phyloP scores from a whole-genome alignment of 2,797 vertebrate genomes.

The Odontamblyopus lacepedii region DNA sequence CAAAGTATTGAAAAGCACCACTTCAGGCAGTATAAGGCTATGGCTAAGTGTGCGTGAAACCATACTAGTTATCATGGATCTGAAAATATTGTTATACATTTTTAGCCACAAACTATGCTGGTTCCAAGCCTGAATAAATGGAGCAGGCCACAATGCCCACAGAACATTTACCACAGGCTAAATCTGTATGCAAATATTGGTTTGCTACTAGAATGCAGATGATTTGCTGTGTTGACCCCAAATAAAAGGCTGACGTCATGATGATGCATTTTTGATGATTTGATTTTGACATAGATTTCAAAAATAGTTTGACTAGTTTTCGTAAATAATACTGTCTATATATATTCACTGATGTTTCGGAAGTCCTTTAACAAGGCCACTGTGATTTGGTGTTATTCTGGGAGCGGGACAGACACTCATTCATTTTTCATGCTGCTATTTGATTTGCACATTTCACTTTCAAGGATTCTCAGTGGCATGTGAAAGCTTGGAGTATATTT shows the following conservation, averaged over 20 bases:
- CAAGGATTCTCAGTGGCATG: conserved; percentile 57
- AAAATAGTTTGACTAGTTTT: background rate
- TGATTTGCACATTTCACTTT: conserved; percentile 68
- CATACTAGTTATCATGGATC: background rate
- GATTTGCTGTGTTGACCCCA: background rate
- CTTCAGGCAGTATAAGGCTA: too few species aligned
- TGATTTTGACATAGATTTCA: background rate
- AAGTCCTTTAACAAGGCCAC: conserved; percentile 33
- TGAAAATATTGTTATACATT: too few species aligned
- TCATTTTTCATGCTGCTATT: conserved; percentile 68
- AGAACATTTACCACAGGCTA: background rate
- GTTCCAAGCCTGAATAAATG: background rate
- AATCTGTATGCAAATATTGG: background rate
- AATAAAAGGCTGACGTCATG: background rate
- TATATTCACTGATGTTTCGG: background rate
- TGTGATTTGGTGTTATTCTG: conserved; percentile 45
- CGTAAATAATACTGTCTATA: background rate
- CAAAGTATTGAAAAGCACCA: too few species aligned
- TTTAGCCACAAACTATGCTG: background rate
- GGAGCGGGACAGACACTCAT: conserved; percentile 37
- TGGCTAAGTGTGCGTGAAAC: background rate
- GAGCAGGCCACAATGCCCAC: too few species aligned
- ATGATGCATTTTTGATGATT: background rate
- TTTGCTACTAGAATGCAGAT: background rate
- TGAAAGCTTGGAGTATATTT: conserved; percentile 58